Evolutionary conservation across 1,140 invertebrate species (phyloP).

Genomic region (Meloidogyne exigua): DNA sequence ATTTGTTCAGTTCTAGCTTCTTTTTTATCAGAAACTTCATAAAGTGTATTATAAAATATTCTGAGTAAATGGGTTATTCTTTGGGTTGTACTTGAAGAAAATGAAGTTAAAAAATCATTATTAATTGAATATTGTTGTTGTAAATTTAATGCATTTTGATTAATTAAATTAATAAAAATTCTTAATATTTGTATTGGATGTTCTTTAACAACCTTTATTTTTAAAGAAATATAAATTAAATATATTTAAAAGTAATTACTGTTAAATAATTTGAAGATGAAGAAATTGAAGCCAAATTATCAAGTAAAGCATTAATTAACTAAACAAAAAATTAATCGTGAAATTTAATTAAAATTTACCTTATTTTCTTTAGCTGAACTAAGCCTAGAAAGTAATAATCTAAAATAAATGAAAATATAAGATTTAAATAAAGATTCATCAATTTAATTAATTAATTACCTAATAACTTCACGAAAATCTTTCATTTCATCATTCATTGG

Average conservation of each 20-base stretch:
- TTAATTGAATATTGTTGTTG: neutral
- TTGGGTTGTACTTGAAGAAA: neutral
- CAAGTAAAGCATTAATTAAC: neutral
- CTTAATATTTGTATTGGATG: neutral
- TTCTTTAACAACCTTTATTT: neutral
- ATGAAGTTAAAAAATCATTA: neutral
- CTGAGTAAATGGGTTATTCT: neutral
- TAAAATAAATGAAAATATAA: neutral
- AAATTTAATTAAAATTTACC: neutral
- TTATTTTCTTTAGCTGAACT: neutral
- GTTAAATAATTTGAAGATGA: neutral
- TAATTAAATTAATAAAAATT: neutral
- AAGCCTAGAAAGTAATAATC: neutral
- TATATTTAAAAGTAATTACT: neutral
- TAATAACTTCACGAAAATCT: conserved; percentile 16
- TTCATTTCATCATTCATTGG: neutral
- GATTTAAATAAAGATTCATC: neutral
- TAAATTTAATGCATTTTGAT: neutral
- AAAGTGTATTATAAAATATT: conserved; percentile 11
- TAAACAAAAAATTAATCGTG: neutral
- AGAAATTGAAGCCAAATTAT: conserved; percentile 5
- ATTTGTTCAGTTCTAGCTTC: conserved; percentile 14
- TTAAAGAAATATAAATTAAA: no score
- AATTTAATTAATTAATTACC: neutral
- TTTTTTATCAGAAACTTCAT: conserved; percentile 15